phyloP scores from a whole-genome alignment of 2,888 invertebrate species.

The Luperina nickerlii region DNA sequence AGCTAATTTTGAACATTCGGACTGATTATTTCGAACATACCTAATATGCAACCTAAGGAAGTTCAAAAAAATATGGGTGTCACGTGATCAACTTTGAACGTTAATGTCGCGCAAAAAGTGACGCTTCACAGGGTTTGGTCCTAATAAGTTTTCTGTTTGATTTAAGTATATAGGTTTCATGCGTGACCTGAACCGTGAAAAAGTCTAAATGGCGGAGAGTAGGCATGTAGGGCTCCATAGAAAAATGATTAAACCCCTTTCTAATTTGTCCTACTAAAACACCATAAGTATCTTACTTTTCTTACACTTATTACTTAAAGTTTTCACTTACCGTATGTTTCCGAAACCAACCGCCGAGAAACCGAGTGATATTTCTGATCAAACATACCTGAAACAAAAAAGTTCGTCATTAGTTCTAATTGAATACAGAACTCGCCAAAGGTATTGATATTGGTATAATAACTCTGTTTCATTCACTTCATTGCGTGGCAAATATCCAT shows the following conservation, averaged over 20 bases:
- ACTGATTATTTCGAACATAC: background rate
- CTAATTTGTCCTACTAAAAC: background rate
- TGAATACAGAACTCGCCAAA: constrained; percentile 44
- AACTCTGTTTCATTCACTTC: constrained; percentile 39
- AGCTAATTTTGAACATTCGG: background rate
- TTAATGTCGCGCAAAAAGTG: too few species aligned
- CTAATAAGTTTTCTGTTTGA: too few species aligned
- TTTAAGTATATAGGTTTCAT: background rate
- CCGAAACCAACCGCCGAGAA: background rate
- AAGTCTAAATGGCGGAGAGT: too few species aligned
- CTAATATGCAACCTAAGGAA: too few species aligned
- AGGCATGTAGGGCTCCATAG: background rate
- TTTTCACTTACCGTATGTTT: background rate
- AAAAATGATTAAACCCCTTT: background rate
- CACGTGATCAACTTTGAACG: too few species aligned
- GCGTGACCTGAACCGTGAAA: too few species aligned
- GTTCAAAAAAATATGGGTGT: too few species aligned
- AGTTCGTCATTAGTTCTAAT: constrained; percentile 54
- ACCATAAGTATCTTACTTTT: background rate
- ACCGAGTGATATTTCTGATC: constrained; percentile 24
- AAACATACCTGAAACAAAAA: constrained; percentile 62
- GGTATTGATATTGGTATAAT: constrained; percentile 36
- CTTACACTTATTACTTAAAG: constrained; percentile 10
- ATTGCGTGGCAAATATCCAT: constrained; percentile 54
- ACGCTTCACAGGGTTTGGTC: too few species aligned